A percentile compares a stretch with the other conserved stretches of the same genome.
phyloP scores from a whole-genome alignment of 2,888 invertebrate genomes.

The Boloria selene region DNA sequence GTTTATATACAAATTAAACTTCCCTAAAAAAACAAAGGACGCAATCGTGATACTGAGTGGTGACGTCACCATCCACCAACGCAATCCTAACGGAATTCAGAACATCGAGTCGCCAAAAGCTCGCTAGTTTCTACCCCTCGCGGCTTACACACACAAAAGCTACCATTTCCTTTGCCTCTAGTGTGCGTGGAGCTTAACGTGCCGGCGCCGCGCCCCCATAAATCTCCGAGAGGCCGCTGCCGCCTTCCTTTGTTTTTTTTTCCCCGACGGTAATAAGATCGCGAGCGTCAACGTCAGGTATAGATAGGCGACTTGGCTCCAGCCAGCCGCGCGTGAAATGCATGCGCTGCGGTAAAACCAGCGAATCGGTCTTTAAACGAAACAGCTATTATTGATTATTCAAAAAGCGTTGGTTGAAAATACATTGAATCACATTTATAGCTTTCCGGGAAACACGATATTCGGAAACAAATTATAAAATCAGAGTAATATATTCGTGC shows the following conservation, averaged over 20 bases:
- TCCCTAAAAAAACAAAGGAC: no score
- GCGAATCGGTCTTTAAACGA: slow-evolving; percentile 21
- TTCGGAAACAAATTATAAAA: no score
- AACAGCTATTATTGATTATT: slow-evolving; percentile 7
- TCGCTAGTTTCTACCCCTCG: slow-evolving; percentile 2
- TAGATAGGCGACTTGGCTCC: slow-evolving; percentile 48
- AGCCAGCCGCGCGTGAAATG: slow-evolving; percentile 44
- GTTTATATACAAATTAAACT: no score
- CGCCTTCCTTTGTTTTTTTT: slow-evolving; percentile 68
- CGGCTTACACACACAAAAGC: slow-evolving; percentile 6
- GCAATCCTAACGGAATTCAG: slow-evolving; percentile 1
- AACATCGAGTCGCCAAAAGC: slow-evolving; percentile 14
- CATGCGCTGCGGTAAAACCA: slow-evolving; percentile 35
- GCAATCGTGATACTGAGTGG: no score
- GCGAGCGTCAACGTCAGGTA: slow-evolving; percentile 77
- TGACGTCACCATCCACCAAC: neutral
- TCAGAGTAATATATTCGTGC: no score
- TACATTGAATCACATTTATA: neutral
- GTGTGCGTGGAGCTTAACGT: slow-evolving; percentile 47
- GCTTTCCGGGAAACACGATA: neutral
- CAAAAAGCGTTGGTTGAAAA: neutral
- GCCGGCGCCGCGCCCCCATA: slow-evolving; percentile 77
- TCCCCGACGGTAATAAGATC: slow-evolving; percentile 73
- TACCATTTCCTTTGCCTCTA: slow-evolving; percentile 25
- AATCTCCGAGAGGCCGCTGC: slow-evolving; percentile 63